Conservation (phyloP, 2,888 invertebrate genomes). For the Polydrusus tereticollis region DNA sequence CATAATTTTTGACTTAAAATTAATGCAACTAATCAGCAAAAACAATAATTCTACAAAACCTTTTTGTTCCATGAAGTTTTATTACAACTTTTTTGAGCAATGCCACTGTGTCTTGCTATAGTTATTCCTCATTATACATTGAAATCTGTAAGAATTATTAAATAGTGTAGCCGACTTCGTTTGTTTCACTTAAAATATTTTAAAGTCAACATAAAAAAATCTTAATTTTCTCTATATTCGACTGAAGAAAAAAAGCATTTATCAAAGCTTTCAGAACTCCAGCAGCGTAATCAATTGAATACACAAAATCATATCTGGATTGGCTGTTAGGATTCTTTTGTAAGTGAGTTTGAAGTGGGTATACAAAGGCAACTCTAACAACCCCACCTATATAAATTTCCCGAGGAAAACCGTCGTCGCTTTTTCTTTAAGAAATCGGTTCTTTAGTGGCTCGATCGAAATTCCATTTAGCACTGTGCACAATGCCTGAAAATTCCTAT, state of each 20-base stretch:
- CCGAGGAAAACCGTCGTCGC: constrained; percentile 29
- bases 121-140: too few species aligned
- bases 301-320: constrained; percentile 48
- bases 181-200: too few species aligned
- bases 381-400: constrained; percentile 47
- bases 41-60: too few species aligned
- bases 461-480: constrained; percentile 37
- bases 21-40: too few species aligned
- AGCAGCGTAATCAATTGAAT: constrained; percentile 44
- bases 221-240: constrained; percentile 20
- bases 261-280: constrained; percentile 43
- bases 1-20: too few species aligned
- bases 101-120: too few species aligned
- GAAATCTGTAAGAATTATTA: too few species aligned
- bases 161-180: too few species aligned
- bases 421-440: constrained; percentile 43
- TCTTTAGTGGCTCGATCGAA: constrained; percentile 42
- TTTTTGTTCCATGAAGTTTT: too few species aligned
- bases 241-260: constrained; percentile 35
- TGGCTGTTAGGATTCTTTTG: constrained; percentile 35
- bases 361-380: constrained; percentile 45
- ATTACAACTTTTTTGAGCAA: too few species aligned
- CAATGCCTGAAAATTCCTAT: constrained; percentile 24
- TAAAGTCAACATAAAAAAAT: too few species aligned
- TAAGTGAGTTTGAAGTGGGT: constrained; percentile 42